Evolutionary conservation across 1,140 invertebrate species (phyloP).

Genomic region (Philopotamus ludificatus): DNA sequence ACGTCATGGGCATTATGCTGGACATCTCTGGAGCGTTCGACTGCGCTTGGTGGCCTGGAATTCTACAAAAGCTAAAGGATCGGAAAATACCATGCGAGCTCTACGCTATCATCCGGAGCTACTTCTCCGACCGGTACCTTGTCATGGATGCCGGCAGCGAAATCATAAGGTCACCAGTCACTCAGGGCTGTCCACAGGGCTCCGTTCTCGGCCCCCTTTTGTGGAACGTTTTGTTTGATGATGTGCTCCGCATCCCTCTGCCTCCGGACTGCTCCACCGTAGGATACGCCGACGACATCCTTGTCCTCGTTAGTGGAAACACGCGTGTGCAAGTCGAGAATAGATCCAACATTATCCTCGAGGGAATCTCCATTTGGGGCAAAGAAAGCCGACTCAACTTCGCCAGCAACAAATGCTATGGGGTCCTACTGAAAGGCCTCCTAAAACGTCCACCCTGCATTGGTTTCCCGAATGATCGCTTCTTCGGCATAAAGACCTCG

Average conservation of each 20-base stretch:
- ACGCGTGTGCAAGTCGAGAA: neutral
- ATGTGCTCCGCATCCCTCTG: slow-evolving; percentile 33
- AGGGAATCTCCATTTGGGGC: neutral
- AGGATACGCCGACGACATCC: neutral
- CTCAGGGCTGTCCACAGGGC: slow-evolving; percentile 39
- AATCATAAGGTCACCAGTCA: neutral
- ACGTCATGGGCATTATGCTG: neutral
- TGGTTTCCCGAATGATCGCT: neutral
- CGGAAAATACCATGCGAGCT: neutral
- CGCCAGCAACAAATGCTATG: neutral
- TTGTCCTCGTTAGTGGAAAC: neutral
- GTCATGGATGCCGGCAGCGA: neutral
- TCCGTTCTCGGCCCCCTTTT: slow-evolving; percentile 43
- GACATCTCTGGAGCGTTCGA: neutral
- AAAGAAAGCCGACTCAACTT: neutral
- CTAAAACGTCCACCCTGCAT: neutral
- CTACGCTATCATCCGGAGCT: neutral
- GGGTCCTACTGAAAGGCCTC: neutral
- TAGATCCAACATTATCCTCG: neutral
- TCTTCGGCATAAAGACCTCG: neutral
- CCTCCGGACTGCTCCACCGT: slow-evolving; percentile 9
- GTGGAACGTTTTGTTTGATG: slow-evolving; percentile 44
- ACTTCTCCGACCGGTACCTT: neutral
- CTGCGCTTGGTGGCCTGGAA: neutral
- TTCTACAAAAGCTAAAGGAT: neutral